Base-by-base conservation (phyloP, 2,888 invertebrate genomes). In the Carpatolechia fugitivella region DNA sequence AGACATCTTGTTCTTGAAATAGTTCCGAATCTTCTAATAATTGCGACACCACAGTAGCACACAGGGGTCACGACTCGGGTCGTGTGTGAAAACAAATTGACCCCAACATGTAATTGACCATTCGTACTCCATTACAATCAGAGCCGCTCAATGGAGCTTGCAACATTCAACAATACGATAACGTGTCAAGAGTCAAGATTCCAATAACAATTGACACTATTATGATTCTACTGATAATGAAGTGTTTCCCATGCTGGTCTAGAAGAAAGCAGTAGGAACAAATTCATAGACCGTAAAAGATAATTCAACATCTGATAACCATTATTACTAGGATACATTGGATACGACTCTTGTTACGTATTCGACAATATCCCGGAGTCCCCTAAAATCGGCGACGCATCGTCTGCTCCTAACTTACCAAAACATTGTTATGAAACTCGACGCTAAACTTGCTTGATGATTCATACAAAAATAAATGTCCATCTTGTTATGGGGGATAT, bases 401-500 rank as follows among this genome's bases (percentile, higher is more conserved):
- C 11, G 29, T 44, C 29, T 24, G n/a, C 24, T 5, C 20, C 13
- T 10, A 29, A n/a, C n/a, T n/a, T 13, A 44, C 44, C 5, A 29
- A 29, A 24, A 29, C 24, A 14, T 20, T 3, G 20, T 20, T 29
- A 7, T 29, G 44, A 44, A 29, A 29, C 24, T 24, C 44, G 7
- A 29, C 11, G 29, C 44, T 24, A 44, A 44, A n/a, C 13, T 44
- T 44, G 20, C 11, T 6, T 29, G 11, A 24, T 44, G 44, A 44
- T 5, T 13, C 44, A 20, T 44, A 13, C n/a, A 44, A 44, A 44
- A 44, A 44, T 44, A 44, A 44, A n/a, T 24, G 44, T 41, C 14
- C 40, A 41, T 44, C 44, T n/a, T 44, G 44, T 44, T 29, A 29
- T 44, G 29, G 44, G 44, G 44, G 29, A 24, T 47, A 47, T 47